These are phyloP conservation scores for Chloroceryle amazona DNA, from an alignment of 2,797 vertebrate genomes.

Conservation along the genomic window DNA sequence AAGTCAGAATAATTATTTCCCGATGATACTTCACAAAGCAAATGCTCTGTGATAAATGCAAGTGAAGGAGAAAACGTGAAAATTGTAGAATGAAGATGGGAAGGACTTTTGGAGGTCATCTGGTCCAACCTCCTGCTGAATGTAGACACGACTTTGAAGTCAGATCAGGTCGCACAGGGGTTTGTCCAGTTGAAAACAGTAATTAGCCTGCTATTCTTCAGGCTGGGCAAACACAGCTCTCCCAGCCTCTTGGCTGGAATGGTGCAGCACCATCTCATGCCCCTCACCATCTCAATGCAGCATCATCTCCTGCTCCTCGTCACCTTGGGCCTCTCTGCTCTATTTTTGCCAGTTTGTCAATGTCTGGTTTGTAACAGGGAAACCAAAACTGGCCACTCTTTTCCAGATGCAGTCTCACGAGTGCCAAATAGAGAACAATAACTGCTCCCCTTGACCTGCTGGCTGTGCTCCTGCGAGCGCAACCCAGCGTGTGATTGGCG, in stretches of 20 bases:
- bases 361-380: not conserved
- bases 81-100: not conserved
- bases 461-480: not conserved
- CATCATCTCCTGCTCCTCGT: not conserved
- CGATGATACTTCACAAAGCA: not conserved
- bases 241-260: not conserved
- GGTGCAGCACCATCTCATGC: not conserved
- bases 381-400: not conserved
- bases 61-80: not conserved
- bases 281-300: not conserved
- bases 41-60: not conserved
- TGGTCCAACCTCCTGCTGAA: not conserved
- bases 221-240: not conserved
- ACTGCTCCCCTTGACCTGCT: not conserved
- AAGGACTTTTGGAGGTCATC: not conserved
- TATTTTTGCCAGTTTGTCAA: not conserved
- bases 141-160: not conserved
- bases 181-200: not conserved
- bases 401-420: not conserved
- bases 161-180: not conserved
- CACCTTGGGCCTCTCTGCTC: not conserved
- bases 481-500: fast-evolving
- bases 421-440: not conserved
- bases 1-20: constrained; percentile 9
- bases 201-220: not conserved